A percentile compares a stretch with the other conserved stretches of the same genome.
Conservation (phyloP, 1,140 invertebrate species). For the Bombyx mandarina region DNA sequence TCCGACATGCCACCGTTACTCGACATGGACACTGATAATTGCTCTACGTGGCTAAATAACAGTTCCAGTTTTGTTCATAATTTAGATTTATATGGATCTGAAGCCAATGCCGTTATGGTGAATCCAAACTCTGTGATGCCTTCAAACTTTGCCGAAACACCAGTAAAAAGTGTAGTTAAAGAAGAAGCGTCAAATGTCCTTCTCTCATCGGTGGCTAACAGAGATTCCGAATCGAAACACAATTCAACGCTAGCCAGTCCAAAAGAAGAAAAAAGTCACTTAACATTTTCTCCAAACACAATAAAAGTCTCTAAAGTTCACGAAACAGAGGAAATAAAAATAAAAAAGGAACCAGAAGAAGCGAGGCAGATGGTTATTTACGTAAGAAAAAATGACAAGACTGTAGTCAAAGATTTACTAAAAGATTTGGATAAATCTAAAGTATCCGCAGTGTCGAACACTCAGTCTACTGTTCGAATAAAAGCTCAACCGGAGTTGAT, state of each 20-base stretch:
- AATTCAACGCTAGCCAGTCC: slow-evolving; percentile 62
- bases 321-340: slow-evolving; percentile 51
- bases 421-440: slow-evolving; percentile 60
- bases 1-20: slow-evolving; percentile 76
- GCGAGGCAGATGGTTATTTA: slow-evolving; percentile 66
- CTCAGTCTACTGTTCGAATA: slow-evolving; percentile 39
- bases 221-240: slow-evolving; percentile 41
- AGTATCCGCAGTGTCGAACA: slow-evolving; percentile 35
- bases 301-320: slow-evolving; percentile 72
- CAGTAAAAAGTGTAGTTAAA: slow-evolving; percentile 60
- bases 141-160: slow-evolving; percentile 73
- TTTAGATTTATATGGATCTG: slow-evolving; percentile 80
- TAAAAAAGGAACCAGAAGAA: slow-evolving; percentile 59
- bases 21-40: slow-evolving; percentile 76
- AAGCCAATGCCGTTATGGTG: slow-evolving; percentile 81
- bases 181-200: slow-evolving; percentile 64
- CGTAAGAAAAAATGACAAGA: slow-evolving; percentile 65
- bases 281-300: slow-evolving; percentile 76
- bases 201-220: slow-evolving; percentile 54
- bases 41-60: slow-evolving; percentile 69
- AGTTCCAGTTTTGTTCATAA: slow-evolving; percentile 78
- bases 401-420: slow-evolving; percentile 72
- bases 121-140: slow-evolving; percentile 84
- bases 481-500: slow-evolving; percentile 60
- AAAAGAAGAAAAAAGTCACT: slow-evolving; percentile 74